Conservation (phyloP, 2,113 vertebrate species). For the Diadophis punctatus region DNA sequence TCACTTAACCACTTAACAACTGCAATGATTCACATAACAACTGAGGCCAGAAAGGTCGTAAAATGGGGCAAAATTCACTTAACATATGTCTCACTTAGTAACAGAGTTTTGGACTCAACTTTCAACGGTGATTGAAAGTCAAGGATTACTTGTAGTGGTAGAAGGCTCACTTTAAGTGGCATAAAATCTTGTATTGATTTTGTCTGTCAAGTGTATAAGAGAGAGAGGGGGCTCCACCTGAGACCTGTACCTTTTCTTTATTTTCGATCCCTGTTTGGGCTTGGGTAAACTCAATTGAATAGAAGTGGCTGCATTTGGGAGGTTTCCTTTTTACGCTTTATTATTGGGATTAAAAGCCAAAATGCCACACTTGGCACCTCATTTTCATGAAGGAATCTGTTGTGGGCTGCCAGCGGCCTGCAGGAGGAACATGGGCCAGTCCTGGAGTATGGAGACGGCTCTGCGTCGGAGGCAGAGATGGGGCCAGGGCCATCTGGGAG, state of each 20-base stretch:
- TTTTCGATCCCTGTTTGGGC: neutral
- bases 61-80: neutral
- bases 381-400: too few relatives aligned
- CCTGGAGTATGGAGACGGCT: too few relatives aligned
- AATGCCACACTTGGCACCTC: neutral
- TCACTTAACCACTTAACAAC: neutral
- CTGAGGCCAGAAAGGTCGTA: neutral
- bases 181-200: neutral
- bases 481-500: too few relatives aligned
- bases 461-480: too few relatives aligned
- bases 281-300: neutral
- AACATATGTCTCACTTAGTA: neutral
- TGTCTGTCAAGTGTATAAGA: neutral
- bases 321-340: neutral
- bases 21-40: neutral
- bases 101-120: neutral
- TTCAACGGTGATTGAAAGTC: neutral
- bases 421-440: too few relatives aligned
- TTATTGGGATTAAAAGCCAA: neutral
- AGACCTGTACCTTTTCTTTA: neutral
- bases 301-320: neutral
- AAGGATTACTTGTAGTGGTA: neutral
- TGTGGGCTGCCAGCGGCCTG: too few relatives aligned
- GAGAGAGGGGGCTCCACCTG: neutral
- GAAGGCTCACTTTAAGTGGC: neutral